Base-by-base conservation (phyloP, 2,797 vertebrate genomes). In the Poeciliopsis gracilis region DNA sequence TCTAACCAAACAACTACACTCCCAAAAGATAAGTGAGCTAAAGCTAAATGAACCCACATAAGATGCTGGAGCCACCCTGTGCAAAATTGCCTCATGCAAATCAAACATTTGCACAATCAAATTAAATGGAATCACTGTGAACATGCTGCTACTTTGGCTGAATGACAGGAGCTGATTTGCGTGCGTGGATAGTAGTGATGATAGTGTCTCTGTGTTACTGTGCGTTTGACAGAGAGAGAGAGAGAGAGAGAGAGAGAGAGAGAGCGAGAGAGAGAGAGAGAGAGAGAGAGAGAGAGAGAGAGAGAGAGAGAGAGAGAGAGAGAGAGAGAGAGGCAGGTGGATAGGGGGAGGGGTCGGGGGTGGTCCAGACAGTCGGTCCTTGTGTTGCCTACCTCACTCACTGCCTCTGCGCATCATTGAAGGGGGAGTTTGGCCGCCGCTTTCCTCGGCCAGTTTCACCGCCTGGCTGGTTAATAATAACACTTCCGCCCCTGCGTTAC, bases 341-440 rank as follows among this genome's bases (percentile, higher is more conserved):
- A 88, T 86, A 87, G 90, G 88, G 89, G 91, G 94, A 88, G 91
- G 89, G 90, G 91, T 82, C 79, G 86, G 77, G 92, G 92, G 87
- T 93, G 94, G 94, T 95, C 94, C 94, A 94, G 93, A 93, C 91
- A 92, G 88, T 93, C 90, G 82, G 49, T 93, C 92, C 91, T 91
- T 93, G 88, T 93, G 89, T 91, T 11, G 67, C 74, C 67, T 76
- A 89, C 86, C 91, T 92, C 92, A 91, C 94, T 80, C 86, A 75
- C 86, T 89, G 88, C 90, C 84, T 91, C 86, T 92, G 88, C 93
- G 89, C 91, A 93, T 95, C 92, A 93, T 82, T 92, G 77, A 84
- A 87, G 76, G 73, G 75, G 89, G 80, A 92, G 81, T 78, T 77
- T 77, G 72, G 73, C 79, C 47, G 81, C 73, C 72, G 80, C 71